Evolutionary conservation across 2,888 invertebrate genomes (phyloP), one percentile per base, ranked within the genome.

Genomic region (Apoderus coryli): DNA sequence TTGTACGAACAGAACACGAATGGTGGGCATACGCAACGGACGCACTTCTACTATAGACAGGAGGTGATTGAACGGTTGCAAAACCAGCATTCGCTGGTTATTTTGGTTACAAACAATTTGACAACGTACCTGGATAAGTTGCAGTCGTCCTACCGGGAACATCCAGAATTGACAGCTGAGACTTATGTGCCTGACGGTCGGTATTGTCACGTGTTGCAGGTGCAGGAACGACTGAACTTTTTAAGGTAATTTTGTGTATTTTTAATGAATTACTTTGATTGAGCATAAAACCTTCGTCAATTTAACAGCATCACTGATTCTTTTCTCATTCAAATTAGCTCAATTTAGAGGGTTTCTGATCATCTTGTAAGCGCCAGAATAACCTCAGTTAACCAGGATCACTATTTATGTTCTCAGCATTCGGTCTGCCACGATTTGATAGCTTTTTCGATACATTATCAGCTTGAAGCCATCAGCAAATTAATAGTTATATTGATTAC

Each of bases 181-280:
- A 72, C 65, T 43, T 77, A 78, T 60, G 64, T 76, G 45, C 76
- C 84, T 0, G 93, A 93, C 52, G 81, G 84, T 12, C 69, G 93
- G 42, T 95, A 90, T 58, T 82, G 84, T 46, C 95, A 95, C 56
- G 70, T 77, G 31, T 72, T 81, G 45, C 93, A 95, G 65, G 89
- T 95, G 33, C 84, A 89, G 52, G 93, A 93, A 58, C 70, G 95
- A 47, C 69, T 93, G 37, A 85, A 85, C 63, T 93, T 93, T 63
- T 69, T 93, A 37, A 54, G 56, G 55, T 55, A 41, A 44, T 32
- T 31, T n/a, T n/a, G n/a, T n/a, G n/a, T n/a, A n/a, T n/a, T n/a
- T n/a, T n/a, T n/a, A n/a, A n/a, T 10, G 7, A 6, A 4, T 9
- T 24, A 24, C 7, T 24, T 24, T n/a, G n/a, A n/a, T n/a, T n/a